Conservation (phyloP, 2,113 vertebrate genomes). For the Apeltes quadracus region DNA sequence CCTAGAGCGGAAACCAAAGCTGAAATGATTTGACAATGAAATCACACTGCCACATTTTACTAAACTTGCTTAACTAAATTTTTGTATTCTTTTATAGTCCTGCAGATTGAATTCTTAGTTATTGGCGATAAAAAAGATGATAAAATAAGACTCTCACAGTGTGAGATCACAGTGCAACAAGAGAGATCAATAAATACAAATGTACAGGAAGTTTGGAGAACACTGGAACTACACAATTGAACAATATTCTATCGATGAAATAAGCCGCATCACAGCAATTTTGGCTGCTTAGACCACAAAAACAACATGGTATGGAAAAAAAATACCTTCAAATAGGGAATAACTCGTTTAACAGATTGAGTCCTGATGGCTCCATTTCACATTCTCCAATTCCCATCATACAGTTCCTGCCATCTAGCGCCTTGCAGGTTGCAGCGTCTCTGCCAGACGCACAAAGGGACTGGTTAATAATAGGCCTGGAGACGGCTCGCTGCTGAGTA, state of each 20-base stretch:
- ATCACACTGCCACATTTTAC: not conserved
- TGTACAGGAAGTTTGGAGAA: too few relatives aligned
- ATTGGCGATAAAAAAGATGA: too few relatives aligned
- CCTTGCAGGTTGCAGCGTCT: conserved; percentile 23
- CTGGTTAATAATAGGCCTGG: conserved; percentile 71
- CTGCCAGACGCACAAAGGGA: conserved; percentile 46
- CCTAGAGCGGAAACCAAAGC: not conserved
- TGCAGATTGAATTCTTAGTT: not conserved
- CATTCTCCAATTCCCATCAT: conserved; percentile 43
- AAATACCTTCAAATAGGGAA: conserved; percentile 8
- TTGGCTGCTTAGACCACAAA: not conserved
- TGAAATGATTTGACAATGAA: not conserved
- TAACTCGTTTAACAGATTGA: conserved; percentile 17
- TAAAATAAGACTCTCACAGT: too few relatives aligned
- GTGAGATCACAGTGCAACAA: too few relatives aligned
- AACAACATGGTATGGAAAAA: conserved; percentile 11
- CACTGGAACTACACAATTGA: not conserved
- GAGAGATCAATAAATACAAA: too few relatives aligned
- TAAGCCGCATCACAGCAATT: not conserved
- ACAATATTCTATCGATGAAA: not conserved
- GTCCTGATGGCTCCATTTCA: conserved; percentile 52
- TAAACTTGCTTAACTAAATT: not conserved
- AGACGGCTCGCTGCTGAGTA: conserved; percentile 61
- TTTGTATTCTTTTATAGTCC: not conserved
- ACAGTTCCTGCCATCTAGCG: conserved; percentile 41